Evolutionary conservation across 2,888 invertebrate genomes (phyloP).

Genomic region (Apomyelois bistriatella): DNA sequence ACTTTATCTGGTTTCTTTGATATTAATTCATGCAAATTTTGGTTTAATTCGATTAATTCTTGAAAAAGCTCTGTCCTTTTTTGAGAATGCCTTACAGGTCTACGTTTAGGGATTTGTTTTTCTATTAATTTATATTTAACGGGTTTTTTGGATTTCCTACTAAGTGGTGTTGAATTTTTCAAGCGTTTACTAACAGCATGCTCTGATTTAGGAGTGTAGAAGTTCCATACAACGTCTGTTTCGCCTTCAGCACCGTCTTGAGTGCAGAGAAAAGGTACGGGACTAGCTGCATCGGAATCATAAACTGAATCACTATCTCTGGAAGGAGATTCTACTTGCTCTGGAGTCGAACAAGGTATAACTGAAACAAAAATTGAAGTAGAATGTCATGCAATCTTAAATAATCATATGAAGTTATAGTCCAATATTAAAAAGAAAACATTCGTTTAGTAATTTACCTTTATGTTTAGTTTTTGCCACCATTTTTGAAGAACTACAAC

Average conservation of each 20-base stretch:
- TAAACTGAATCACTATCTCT: constrained; percentile 66
- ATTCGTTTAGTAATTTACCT: background rate
- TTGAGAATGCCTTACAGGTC: constrained; percentile 44
- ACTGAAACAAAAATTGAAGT: constrained; percentile 42
- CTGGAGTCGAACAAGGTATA: constrained; percentile 65
- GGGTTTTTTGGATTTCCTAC: constrained; percentile 51
- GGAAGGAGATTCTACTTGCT: constrained; percentile 61
- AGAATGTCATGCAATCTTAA: too few relatives aligned
- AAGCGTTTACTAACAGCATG: constrained; percentile 37
- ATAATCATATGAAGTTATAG: too few relatives aligned
- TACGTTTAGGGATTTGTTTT: constrained; percentile 52
- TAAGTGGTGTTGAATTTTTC: constrained; percentile 64
- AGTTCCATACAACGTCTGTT: constrained; percentile 75
- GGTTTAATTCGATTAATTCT: constrained; percentile 66
- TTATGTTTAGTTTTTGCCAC: constrained; percentile 1
- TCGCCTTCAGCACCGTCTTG: constrained; percentile 74
- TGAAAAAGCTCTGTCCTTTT: constrained; percentile 62
- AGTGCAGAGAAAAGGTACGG: constrained; percentile 71
- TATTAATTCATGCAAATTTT: constrained; percentile 61
- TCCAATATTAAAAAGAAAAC: background rate
- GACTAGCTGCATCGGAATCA: constrained; percentile 67
- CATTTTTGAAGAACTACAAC: background rate
- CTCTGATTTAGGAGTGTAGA: constrained; percentile 69
- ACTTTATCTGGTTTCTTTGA: constrained; percentile 39
- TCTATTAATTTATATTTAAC: constrained; percentile 49